phyloP scores from a whole-genome alignment of 2,888 invertebrate genomes.

The Synergus umbraculus region DNA sequence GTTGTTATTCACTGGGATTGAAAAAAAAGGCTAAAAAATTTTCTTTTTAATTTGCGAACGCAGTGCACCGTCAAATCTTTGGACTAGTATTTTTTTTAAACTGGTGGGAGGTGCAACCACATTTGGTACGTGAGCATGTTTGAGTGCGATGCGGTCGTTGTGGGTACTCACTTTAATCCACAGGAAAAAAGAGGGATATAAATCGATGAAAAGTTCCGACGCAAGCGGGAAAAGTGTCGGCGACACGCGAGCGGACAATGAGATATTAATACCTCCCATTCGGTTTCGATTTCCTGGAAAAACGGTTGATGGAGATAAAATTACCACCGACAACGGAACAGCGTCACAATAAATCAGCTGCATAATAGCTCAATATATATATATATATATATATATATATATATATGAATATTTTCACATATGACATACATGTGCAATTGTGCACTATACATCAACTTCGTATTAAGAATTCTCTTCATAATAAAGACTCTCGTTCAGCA shows the following conservation, averaged over 20 bases:
- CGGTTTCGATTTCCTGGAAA: constrained; percentile 75
- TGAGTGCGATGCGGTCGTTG: constrained; percentile 33
- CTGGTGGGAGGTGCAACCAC: constrained; percentile 16
- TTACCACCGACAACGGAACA: constrained; percentile 57
- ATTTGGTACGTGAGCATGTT: constrained; percentile 34
- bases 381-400: too few relatives aligned
- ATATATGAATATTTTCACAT: neutral
- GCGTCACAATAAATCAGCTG: constrained; percentile 37
- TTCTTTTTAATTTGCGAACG: constrained; percentile 25
- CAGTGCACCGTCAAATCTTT: constrained; percentile 6
- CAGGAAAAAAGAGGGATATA: constrained; percentile 63
- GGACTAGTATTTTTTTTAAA: constrained; percentile 19
- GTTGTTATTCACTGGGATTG: neutral
- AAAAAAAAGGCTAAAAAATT: constrained; percentile 22
- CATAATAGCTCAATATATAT: neutral
- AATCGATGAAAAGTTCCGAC: constrained; percentile 70
- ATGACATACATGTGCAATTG: neutral
- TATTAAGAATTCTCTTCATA: too few relatives aligned
- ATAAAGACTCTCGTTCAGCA: too few relatives aligned
- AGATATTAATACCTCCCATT: constrained; percentile 74
- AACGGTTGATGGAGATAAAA: constrained; percentile 73
- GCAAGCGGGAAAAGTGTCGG: constrained; percentile 70
- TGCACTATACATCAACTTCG: neutral
- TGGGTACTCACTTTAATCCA: constrained; percentile 69
- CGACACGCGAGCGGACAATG: constrained; percentile 71